phyloP scores from a whole-genome alignment of 2,113 vertebrate species.

The Megatriorchis doriae region DNA sequence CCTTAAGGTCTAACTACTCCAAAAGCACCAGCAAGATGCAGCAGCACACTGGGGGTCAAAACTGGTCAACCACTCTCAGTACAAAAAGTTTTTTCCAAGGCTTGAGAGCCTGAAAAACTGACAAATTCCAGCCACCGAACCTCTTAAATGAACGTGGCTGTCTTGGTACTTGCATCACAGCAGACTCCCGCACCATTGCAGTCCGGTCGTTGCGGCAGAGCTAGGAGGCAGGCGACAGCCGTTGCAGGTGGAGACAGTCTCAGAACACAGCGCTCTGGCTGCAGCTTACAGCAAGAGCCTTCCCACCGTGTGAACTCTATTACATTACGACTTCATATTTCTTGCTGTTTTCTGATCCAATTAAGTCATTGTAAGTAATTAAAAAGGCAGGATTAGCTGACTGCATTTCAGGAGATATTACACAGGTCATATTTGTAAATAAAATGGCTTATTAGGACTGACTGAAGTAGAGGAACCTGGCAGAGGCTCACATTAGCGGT shows the following conservation, averaged over 20 bases:
- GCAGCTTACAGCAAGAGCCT: background rate
- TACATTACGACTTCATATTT: background rate
- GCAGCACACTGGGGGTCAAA: background rate
- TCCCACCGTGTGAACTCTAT: background rate
- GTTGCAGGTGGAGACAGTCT: background rate
- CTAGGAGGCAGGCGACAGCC: background rate
- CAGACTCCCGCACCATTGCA: background rate
- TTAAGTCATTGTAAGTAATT: slow-evolving; percentile 18
- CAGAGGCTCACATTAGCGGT: background rate
- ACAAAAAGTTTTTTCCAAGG: background rate
- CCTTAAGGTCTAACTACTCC: background rate
- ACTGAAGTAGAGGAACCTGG: background rate
- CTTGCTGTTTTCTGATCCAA: background rate
- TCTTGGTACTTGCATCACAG: background rate
- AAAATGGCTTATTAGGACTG: background rate
- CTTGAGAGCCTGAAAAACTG: background rate
- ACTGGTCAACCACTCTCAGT: background rate
- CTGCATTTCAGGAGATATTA: slow-evolving; percentile 18
- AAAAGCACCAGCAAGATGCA: background rate
- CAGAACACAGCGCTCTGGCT: background rate
- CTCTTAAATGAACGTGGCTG: background rate
- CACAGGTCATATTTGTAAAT: background rate
- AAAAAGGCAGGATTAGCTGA: slow-evolving; percentile 17
- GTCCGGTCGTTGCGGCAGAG: background rate
- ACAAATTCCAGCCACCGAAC: background rate